phyloP scores from a whole-genome alignment of 2,113 vertebrate genomes.

The Paralichthys olivaceus region DNA sequence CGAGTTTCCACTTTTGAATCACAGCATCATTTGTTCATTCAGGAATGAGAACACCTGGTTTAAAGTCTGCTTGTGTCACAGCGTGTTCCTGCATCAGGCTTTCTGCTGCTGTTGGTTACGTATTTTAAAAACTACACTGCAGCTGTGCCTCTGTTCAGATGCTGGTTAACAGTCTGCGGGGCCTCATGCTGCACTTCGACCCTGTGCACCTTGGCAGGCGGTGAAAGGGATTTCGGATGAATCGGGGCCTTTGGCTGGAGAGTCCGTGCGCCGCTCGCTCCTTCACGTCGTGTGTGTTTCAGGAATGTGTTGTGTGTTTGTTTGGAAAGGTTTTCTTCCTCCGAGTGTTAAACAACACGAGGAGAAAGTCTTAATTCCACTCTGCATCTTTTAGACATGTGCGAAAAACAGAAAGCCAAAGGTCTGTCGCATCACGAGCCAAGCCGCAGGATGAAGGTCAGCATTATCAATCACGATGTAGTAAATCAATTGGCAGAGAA shows the following conservation, averaged over 20 bases:
- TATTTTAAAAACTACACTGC: not conserved
- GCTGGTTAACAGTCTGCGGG: slow-evolving; percentile 44
- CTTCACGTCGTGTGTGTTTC: not conserved
- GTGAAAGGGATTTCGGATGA: slow-evolving; percentile 73
- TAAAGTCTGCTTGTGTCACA: too few relatives aligned
- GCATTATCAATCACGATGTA: too few relatives aligned
- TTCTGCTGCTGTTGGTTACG: not conserved
- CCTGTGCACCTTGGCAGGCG: slow-evolving; percentile 75
- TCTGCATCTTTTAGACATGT: not conserved
- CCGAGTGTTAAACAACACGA: not conserved
- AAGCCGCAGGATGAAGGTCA: too few relatives aligned
- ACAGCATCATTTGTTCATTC: too few relatives aligned
- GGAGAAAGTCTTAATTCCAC: slow-evolving; percentile 18
- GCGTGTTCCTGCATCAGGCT: not conserved
- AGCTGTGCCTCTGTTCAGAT: slow-evolving; percentile 8
- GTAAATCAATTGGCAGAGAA: too few relatives aligned
- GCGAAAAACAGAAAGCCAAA: too few relatives aligned
- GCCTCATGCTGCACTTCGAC: slow-evolving; percentile 78
- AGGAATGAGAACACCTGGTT: too few relatives aligned
- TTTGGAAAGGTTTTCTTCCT: slow-evolving; percentile 10
- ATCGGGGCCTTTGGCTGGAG: slow-evolving; percentile 52
- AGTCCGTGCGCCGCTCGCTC: not conserved
- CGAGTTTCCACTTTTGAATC: too few relatives aligned
- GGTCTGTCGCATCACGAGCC: too few relatives aligned
- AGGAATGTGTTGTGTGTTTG: slow-evolving; percentile 11